Evolutionary conservation across 2,888 invertebrate species (phyloP).

Genomic region (Caenorhabditis plicata): DNA sequence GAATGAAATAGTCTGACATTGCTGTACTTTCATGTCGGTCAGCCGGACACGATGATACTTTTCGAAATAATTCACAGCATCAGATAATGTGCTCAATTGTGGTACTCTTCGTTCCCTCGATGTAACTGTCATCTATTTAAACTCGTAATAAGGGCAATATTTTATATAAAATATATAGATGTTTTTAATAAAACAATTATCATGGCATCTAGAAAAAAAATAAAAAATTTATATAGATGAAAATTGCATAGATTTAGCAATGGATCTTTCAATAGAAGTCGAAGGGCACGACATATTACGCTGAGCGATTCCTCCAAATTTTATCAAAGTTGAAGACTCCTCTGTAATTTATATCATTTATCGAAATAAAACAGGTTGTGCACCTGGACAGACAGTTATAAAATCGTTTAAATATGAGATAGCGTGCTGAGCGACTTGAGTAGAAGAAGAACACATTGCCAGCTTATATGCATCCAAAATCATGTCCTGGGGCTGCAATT

Average conservation of each 20-base stretch:
- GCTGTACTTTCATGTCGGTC: slow-evolving; percentile 34
- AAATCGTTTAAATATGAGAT: slow-evolving; percentile 16
- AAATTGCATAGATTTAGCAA: slow-evolving; percentile 12
- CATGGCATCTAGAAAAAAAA: neutral
- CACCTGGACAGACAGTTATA: slow-evolving; percentile 20
- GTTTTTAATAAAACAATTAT: neutral
- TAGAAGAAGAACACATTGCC: slow-evolving; percentile 12
- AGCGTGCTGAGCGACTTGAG: slow-evolving; percentile 14
- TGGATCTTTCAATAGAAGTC: slow-evolving; percentile 11
- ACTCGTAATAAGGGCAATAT: neutral
- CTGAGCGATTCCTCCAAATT: slow-evolving; percentile 14
- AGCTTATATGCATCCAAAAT: slow-evolving; percentile 21
- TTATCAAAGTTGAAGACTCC: slow-evolving; percentile 17
- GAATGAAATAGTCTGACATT: slow-evolving; percentile 51
- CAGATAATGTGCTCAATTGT: slow-evolving; percentile 6
- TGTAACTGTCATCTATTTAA: slow-evolving; percentile 11
- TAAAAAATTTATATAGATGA: slow-evolving; percentile 8
- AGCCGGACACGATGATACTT: slow-evolving; percentile 19
- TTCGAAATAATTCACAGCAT: slow-evolving; percentile 22
- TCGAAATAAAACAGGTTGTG: neutral
- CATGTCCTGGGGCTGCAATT: slow-evolving; percentile 14
- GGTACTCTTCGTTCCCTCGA: slow-evolving; percentile 12
- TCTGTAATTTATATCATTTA: slow-evolving; percentile 10
- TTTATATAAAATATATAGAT: neutral
- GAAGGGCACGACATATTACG: slow-evolving; percentile 7